Evolutionary conservation across 2,113 vertebrate species (phyloP).

Genomic region (Monopterus albus): DNA sequence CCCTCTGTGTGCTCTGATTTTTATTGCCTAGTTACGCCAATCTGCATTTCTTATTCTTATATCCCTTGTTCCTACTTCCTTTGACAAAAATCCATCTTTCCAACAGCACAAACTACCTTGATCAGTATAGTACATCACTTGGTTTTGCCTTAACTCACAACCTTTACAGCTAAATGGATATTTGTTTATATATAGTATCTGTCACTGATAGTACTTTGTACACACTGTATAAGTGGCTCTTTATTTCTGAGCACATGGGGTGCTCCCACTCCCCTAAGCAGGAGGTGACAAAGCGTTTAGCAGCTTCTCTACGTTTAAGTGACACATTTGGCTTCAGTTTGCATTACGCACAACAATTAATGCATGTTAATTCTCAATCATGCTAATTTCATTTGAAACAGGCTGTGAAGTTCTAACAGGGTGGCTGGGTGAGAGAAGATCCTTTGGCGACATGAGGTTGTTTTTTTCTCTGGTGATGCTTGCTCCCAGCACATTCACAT

Average conservation of each 20-base stretch:
- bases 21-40: too few relatives aligned
- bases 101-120: conserved; percentile 61
- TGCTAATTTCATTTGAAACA: conserved; percentile 93
- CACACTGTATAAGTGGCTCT: conserved; percentile 15
- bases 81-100: conserved; percentile 52
- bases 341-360: conserved; percentile 97
- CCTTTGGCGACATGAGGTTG: conserved; percentile 82
- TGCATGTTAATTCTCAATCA: conserved; percentile 99
- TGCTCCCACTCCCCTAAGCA: conserved; percentile 86
- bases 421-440: conserved; percentile 88
- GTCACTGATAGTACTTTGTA: conserved; percentile 19
- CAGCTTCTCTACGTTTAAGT: conserved; percentile 88
- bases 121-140: conserved; percentile 33
- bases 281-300: conserved; percentile 91
- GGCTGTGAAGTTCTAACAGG: conserved; percentile 90
- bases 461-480: conserved; percentile 87
- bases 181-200: conserved; percentile 38
- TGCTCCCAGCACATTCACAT: conserved; percentile 78
- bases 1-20: conserved; percentile 50
- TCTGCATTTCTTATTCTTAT: conserved; percentile 68
- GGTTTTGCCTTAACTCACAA: conserved; percentile 20
- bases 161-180: conserved; percentile 23
- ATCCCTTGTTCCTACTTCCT: conserved; percentile 39
- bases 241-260: conserved; percentile 58
- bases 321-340: conserved; percentile 93